phyloP scores from a whole-genome alignment of 1,140 invertebrate genomes.

The Drosophila mojavensis region DNA sequence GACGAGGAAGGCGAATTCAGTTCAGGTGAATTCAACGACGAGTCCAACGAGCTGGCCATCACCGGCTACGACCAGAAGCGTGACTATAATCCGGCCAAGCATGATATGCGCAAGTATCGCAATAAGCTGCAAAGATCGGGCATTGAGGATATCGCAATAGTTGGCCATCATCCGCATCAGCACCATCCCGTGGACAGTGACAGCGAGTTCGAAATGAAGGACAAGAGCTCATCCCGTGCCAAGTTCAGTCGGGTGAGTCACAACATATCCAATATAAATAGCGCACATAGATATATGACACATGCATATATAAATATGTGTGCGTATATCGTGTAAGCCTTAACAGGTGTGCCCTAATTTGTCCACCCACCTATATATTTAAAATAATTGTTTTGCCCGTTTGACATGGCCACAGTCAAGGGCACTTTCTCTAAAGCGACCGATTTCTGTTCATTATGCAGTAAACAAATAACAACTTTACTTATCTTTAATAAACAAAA shows the following conservation, averaged over 20 bases:
- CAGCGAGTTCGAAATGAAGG: conserved; percentile 86
- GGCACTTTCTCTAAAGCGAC: conserved; percentile 1
- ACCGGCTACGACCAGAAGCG: conserved; percentile 79
- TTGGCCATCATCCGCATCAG: conserved; percentile 73
- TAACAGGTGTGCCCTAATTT: conserved; percentile 53
- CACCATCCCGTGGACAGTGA: conserved; percentile 77
- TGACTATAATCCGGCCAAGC: conserved; percentile 81
- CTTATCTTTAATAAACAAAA: conserved; percentile 45
- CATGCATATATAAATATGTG: not conserved
- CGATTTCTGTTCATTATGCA: conserved; percentile 56
- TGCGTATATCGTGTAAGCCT: conserved; percentile 39
- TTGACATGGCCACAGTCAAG: conserved; percentile 38
- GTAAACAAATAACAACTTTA: conserved; percentile 49
- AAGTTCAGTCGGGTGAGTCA: conserved; percentile 84
- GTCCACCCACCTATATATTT: conserved; percentile 19
- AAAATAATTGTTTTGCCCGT: conserved; percentile 33
- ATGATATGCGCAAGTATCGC: conserved; percentile 84
- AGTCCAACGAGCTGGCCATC: conserved; percentile 84
- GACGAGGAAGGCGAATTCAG: conserved; percentile 88
- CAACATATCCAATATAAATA: not conserved
- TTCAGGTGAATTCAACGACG: conserved; percentile 88
- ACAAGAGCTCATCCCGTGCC: conserved; percentile 84
- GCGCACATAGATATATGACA: not conserved
- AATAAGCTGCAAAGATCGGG: conserved; percentile 83
- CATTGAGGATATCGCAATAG: conserved; percentile 75